phyloP scores from a whole-genome alignment of 2,797 vertebrate species.

The Diglossa cyanea region DNA sequence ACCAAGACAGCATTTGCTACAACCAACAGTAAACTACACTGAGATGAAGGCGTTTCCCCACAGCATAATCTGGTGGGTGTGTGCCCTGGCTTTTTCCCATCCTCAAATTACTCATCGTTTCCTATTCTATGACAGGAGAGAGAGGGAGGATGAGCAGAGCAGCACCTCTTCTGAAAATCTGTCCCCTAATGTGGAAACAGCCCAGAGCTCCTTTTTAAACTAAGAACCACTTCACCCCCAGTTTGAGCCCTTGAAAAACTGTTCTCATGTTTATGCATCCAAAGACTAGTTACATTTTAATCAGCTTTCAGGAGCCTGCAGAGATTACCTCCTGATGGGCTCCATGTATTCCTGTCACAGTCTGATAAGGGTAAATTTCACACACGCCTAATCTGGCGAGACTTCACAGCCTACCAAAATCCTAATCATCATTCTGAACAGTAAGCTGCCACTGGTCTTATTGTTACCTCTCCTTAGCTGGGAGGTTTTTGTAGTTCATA shows the following conservation, averaged over 20 bases:
- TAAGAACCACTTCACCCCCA: conserved; percentile 39
- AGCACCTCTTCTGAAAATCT: background rate
- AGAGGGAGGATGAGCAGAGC: background rate
- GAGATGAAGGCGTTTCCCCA: conserved; percentile 11
- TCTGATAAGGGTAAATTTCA: conserved; percentile 77
- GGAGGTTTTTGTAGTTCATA: background rate
- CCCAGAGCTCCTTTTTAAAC: background rate
- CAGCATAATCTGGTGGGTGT: background rate
- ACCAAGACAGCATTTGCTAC: background rate
- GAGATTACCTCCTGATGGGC: conserved; percentile 75
- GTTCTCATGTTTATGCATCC: conserved; percentile 73
- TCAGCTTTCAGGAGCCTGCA: conserved; percentile 64
- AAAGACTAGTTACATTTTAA: conserved; percentile 64
- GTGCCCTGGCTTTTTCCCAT: background rate
- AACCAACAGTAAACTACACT: background rate
- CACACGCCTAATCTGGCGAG: background rate
- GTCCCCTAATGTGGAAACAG: background rate
- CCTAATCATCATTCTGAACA: conserved; percentile 25
- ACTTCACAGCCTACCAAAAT: conserved; percentile 42
- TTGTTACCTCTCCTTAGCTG: background rate
- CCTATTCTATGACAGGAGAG: background rate
- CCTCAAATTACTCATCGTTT: background rate
- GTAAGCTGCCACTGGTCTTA: conserved; percentile 13
- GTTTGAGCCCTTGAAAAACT: conserved; percentile 28
- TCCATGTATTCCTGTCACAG: conserved; percentile 72